phyloP scores from a whole-genome alignment of 2,888 invertebrate species.

The Camptogramma bilineatum region DNA sequence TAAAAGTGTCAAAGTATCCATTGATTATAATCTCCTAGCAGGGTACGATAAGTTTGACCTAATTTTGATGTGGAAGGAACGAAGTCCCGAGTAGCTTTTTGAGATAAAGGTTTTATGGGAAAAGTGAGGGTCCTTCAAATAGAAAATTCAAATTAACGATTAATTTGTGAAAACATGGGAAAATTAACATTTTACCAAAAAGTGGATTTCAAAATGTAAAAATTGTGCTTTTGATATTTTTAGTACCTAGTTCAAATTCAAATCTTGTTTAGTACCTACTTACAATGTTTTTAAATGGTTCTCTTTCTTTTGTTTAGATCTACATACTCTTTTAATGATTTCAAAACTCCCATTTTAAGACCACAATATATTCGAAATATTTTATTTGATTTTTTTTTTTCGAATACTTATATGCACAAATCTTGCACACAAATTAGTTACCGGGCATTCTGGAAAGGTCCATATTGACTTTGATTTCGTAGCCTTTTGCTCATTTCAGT shows the following conservation, averaged over 20 bases:
- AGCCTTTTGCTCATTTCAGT: not conserved
- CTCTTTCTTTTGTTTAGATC: no score
- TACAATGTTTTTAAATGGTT: no score
- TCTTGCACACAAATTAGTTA: no score
- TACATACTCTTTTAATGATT: no score
- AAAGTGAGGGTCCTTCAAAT: not conserved
- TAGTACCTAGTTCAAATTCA: no score
- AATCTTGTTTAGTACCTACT: no score
- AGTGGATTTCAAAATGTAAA: no score
- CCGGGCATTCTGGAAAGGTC: not conserved
- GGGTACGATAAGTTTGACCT: constrained; percentile 27
- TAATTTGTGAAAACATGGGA: constrained; percentile 3
- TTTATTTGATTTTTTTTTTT: no score
- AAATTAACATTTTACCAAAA: not conserved
- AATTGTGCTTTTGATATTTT: no score
- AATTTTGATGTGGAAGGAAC: constrained; percentile 26
- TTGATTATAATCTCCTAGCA: not conserved
- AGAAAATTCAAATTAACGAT: not conserved
- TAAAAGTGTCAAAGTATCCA: not conserved
- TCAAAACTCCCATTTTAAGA: no score
- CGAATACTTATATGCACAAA: no score
- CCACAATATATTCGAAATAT: no score
- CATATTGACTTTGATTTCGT: not conserved
- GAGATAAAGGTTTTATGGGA: constrained; percentile 16
- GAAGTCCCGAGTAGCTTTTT: constrained; percentile 7